Evolutionary conservation across 2,113 vertebrate genomes (phyloP).

Genomic region (Heterotilapia buettikoferi): DNA sequence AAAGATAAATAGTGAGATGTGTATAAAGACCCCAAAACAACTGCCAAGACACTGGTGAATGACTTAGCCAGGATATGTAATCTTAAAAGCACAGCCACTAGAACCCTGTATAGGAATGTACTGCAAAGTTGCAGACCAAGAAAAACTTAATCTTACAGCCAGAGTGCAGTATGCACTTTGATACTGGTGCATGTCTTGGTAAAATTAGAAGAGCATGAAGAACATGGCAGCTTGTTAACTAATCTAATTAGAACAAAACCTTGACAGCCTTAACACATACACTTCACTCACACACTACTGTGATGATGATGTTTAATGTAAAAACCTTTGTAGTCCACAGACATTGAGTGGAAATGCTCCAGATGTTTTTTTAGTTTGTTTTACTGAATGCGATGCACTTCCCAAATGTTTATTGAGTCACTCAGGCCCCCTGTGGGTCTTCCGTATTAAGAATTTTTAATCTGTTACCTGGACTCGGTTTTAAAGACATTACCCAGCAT

Average conservation of each 20-base stretch:
- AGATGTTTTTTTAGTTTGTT: not conserved
- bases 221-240: not conserved
- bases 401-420: not conserved
- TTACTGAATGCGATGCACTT: not conserved
- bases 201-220: not conserved
- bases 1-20: not conserved
- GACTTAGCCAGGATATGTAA: not conserved
- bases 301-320: not conserved
- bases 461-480: not conserved
- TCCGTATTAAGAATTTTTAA: not conserved
- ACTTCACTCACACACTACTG: not conserved
- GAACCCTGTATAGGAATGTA: not conserved
- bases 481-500: not conserved
- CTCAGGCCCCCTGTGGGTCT: not conserved
- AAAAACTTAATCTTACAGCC: not conserved
- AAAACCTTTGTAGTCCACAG: not conserved
- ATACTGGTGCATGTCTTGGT: not conserved
- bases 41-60: not conserved
- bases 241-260: not conserved
- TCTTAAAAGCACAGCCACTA: not conserved
- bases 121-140: not conserved
- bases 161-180: not conserved
- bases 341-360: not conserved
- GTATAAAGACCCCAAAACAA: not conserved
- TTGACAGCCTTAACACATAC: not conserved